Base-by-base conservation (phyloP, 2,797 vertebrate genomes). In the Platyrinchus mystaceus region DNA sequence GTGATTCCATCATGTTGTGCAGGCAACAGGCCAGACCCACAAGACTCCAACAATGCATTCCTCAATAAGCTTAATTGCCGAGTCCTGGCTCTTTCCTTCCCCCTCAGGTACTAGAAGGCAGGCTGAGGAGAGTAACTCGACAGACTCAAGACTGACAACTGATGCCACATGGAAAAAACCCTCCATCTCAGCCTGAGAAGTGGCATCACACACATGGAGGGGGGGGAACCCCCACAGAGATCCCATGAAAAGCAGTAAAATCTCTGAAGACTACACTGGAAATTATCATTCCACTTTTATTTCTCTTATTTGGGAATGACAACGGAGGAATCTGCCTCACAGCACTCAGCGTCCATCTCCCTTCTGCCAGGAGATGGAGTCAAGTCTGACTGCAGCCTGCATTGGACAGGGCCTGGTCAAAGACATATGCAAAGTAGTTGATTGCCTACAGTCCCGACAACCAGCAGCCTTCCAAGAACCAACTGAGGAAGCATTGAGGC, bases 151-250 rank as follows among this genome's bases (percentile, higher is more conserved):
- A 58, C 0, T 36, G 39, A 53, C 68, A 76, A 37, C 17, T 14
- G 39, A 70, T 14, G 30, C 6, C 10, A 22, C 17, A 26, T 32
- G 36, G 27, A 27, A 62, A 67, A 19, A 34, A 8, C 2, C 5
- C 19, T 39, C 9, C 8, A 4, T 12, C 41, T 78, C 66, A 46
- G 37, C 41, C 50, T 46, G 26, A 66, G 20, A 56, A 63, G 30
- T 10, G 49, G 14, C 56, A 66, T 32, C 43, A 41, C 37, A 36
- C 7, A n/a, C 6, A 19, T 7, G 1, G 3, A 0, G 0, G 6
- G 23, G 22, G 10, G 1, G 4, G 14, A 34, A 20, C 2, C 12
- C 50, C 28, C 12, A 18, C 16, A 28, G 3, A 6, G 68, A 50
- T 32, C 6, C 18, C 19, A 49, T 0, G 1, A 30, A 49, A 76